Conservation (phyloP, 2,113 vertebrate genomes). For the Odocoileus hemionus region DNA sequence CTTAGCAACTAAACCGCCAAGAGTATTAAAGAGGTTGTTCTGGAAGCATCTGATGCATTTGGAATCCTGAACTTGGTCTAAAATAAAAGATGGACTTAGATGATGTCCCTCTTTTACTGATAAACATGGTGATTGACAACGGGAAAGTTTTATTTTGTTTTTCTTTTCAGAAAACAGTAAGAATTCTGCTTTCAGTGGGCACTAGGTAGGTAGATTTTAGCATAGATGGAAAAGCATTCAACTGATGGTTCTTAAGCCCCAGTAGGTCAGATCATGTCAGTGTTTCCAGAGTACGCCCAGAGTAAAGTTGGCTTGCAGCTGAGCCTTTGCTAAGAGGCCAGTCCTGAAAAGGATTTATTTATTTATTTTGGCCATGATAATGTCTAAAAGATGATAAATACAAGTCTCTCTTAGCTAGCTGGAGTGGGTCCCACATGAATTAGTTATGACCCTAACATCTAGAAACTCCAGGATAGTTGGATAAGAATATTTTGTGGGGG, state of each 20-base stretch:
- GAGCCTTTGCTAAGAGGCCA: neutral
- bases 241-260: neutral
- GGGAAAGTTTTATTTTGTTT: neutral
- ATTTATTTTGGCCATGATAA: conserved; percentile 23
- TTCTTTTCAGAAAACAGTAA: conserved; percentile 35
- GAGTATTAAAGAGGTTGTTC: neutral
- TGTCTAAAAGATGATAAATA: conserved; percentile 48
- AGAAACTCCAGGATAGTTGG: neutral
- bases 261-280: neutral
- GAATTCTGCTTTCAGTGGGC: neutral
- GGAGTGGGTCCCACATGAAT: neutral
- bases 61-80: conserved; percentile 32
- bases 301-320: neutral
- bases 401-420: neutral
- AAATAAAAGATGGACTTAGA: neutral
- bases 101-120: neutral
- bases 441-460: conserved; percentile 14
- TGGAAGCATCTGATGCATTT: neutral
- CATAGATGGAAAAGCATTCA: conserved; percentile 23
- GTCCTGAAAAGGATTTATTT: conserved; percentile 36
- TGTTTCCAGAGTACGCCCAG: conserved; percentile 28
- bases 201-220: neutral
- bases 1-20: neutral
- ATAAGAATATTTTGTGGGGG: neutral
- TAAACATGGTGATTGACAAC: neutral